These are phyloP conservation scores for Ctenicera cuprea DNA, from an alignment of 2,888 invertebrate genomes.

Conservation along the genomic window DNA sequence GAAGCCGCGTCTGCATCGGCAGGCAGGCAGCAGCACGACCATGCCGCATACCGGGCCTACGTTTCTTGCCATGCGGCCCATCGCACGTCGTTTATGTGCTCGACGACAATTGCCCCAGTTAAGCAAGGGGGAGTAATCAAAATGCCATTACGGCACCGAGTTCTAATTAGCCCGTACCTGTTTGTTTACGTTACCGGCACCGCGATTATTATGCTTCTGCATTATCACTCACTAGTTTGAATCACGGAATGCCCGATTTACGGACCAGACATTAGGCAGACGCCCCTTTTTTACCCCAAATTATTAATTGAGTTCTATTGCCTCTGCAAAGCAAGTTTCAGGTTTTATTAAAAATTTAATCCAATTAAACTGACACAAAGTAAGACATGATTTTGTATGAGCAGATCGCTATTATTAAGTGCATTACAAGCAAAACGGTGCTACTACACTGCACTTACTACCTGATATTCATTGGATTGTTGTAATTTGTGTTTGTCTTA, in stretches of 20 bases:
- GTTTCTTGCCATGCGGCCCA: conserved; percentile 41
- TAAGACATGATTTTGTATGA: no score
- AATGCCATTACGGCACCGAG: conserved; percentile 31
- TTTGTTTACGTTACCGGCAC: conserved; percentile 18
- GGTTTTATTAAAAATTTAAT: no score
- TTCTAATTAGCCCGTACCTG: conserved; percentile 14
- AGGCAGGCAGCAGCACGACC: conserved; percentile 38
- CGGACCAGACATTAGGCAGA: conserved; percentile 13
- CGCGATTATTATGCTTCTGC: not conserved
- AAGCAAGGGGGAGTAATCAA: conserved; percentile 30
- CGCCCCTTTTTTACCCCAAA: conserved; percentile 1
- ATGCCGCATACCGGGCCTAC: conserved; percentile 51
- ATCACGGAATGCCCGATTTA: conserved; percentile 19
- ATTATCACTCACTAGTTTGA: not conserved
- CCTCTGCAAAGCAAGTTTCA: no score
- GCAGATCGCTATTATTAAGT: no score
- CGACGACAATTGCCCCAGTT: conserved; percentile 29
- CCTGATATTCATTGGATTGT: no score
- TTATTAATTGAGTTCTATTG: not conserved
- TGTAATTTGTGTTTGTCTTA: no score
- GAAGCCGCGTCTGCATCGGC: conserved; percentile 66
- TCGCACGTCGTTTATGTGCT: conserved; percentile 27
- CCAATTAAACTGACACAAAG: no score
- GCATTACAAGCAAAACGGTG: not conserved
- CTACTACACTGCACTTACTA: no score